Evolutionary conservation across 2,113 vertebrate genomes (phyloP), one percentile per base, ranked within the genome.

Genomic region (Silurus asotus): DNA sequence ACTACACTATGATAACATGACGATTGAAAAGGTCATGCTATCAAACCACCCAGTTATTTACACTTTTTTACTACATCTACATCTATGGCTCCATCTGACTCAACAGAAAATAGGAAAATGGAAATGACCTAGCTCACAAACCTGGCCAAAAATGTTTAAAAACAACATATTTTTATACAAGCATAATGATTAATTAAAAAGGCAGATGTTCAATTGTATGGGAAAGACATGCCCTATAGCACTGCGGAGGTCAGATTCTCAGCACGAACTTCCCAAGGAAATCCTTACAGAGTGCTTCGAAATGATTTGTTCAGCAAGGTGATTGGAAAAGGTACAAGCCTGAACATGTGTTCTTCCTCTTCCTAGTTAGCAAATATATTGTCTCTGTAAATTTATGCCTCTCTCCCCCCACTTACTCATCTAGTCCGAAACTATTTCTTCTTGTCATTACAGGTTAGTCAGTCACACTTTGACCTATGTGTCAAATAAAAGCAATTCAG

Each of bases 391-490:
- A 82, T 82, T 67, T 65, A 82, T 67, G 55, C 0, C 19, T 51
- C 14, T 25, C 51, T 81, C 11, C 55, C 1, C 15, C 70, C 45
- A 10, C 64, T 23, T 10, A 81, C 10, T 74, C 23, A 65, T 62
- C 37, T 62, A 45, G 55, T 61, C 65, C 81, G 51, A 79, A 79
- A 59, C 17, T 70, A 70, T 86, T 78, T 69, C 49, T 69, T 49
- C 48, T 48, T 59, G 28, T 58, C 64, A 59, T 70, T 81, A 72
- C 58, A 51, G 56, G 45, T n/a, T 74, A 53, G 91, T 94, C 90
- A 92, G 91, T 88, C 83, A 87, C 55, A 93, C 90, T 92, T 93
- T 94, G 93, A 92, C 93, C 90, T 91, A 93, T 93, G 90, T 90
- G 78, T 88, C 85, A 90, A 90, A 93, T 93, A 88, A 93, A 93